Evolutionary conservation across 2,797 vertebrate genomes (phyloP).

Genomic region (Macrochelys suwanniensis): DNA sequence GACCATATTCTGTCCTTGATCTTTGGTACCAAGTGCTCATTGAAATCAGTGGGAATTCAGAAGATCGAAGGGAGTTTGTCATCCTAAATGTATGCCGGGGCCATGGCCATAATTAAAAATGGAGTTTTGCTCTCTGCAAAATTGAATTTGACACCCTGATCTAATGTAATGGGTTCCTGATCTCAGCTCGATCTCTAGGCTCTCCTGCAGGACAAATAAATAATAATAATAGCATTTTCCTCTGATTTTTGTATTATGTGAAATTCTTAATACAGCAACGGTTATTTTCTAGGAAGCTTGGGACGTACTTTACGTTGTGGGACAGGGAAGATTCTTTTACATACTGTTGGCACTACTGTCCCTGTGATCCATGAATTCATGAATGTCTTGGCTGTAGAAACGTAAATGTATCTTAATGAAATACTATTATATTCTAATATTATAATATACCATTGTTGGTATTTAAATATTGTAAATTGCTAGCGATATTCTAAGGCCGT

Average conservation of each 20-base stretch:
- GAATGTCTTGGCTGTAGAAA: slow-evolving; percentile 50
- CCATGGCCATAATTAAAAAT: slow-evolving; percentile 71
- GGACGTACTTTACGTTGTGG: background rate
- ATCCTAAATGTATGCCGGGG: slow-evolving; percentile 62
- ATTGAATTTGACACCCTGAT: slow-evolving; percentile 52
- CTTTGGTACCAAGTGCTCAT: slow-evolving; percentile 63
- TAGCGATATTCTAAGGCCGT: slow-evolving; percentile 69
- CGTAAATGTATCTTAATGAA: slow-evolving; percentile 45
- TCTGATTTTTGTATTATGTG: background rate
- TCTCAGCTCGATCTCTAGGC: background rate
- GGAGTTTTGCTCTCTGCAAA: slow-evolving; percentile 68
- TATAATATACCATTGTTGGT: slow-evolving; percentile 55
- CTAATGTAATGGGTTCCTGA: slow-evolving; percentile 41
- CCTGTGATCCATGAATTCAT: background rate
- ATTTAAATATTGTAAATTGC: slow-evolving; percentile 78
- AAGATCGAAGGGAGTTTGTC: slow-evolving; percentile 27
- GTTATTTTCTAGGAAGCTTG: slow-evolving; percentile 33
- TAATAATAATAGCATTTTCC: background rate
- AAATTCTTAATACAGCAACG: slow-evolving; percentile 9
- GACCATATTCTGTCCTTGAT: slow-evolving; percentile 21
- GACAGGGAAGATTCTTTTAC: slow-evolving; percentile 8
- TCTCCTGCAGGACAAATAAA: background rate
- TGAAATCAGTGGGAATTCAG: slow-evolving; percentile 65
- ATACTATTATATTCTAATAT: slow-evolving; percentile 16
- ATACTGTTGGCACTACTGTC: background rate